These are phyloP conservation scores for Lysiphlebus fabarum DNA, from an alignment of 1,140 invertebrate genomes.

Conservation along the genomic window DNA sequence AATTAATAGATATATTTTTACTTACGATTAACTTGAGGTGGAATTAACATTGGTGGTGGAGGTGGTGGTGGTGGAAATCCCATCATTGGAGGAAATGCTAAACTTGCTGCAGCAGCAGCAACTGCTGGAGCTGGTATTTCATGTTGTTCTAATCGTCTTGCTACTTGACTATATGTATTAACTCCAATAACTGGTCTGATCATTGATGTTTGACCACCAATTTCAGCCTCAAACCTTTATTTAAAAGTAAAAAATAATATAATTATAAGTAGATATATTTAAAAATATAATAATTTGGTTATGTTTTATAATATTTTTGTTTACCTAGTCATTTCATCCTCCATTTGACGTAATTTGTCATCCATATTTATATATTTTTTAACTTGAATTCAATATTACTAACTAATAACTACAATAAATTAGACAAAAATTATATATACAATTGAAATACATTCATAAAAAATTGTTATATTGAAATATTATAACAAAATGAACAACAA, in stretches of 20 bases:
- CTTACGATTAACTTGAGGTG: conserved; percentile 59
- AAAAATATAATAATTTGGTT: background rate
- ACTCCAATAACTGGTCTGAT: conserved; percentile 63
- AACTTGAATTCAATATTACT: background rate
- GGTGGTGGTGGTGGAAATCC: conserved; percentile 56
- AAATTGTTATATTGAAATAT: no score
- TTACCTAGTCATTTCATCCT: conserved; percentile 69
- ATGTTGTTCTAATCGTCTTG: conserved; percentile 62
- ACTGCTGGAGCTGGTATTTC: conserved; percentile 49
- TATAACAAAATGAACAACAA: no score
- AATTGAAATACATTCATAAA: no score
- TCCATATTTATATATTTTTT: conserved; percentile 38
- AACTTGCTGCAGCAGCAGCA: conserved; percentile 42
- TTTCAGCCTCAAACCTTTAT: conserved; percentile 80
- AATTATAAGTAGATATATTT: conserved; percentile 7
- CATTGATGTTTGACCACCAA: conserved; percentile 62
- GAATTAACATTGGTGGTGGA: conserved; percentile 59
- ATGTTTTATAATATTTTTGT: background rate
- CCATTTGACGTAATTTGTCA: conserved; percentile 66
- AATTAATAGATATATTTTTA: conserved; percentile 24
- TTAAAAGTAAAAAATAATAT: conserved; percentile 10
- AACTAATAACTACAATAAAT: no score
- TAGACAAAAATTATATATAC: no score
- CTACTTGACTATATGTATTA: conserved; percentile 66
- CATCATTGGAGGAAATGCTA: conserved; percentile 43